These are phyloP conservation scores for Oeneis ivallda DNA, from an alignment of 2,888 invertebrate species.

Conservation along the genomic window DNA sequence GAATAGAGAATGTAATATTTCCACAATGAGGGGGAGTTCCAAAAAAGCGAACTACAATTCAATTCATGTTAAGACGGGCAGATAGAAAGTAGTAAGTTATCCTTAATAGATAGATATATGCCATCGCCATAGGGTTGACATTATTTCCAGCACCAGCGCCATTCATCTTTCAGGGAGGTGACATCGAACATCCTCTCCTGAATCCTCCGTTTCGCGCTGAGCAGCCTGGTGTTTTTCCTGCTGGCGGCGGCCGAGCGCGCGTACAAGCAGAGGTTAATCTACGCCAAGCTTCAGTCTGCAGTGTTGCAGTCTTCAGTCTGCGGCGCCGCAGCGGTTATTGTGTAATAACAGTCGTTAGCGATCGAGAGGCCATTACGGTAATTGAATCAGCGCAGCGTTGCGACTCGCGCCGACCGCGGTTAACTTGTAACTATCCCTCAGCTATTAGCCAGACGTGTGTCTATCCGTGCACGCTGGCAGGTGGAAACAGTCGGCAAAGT, in stretches of 20 bases:
- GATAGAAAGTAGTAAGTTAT: no score
- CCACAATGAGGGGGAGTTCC: no score
- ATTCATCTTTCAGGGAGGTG: constrained; percentile 83
- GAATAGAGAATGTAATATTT: no score
- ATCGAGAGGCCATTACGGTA: constrained; percentile 22
- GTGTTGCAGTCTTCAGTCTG: background rate
- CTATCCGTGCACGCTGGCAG: background rate
- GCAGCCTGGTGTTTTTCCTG: constrained; percentile 92
- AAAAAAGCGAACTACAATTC: no score
- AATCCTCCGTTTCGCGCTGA: constrained; percentile 86
- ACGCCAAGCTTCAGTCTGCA: constrained; percentile 85
- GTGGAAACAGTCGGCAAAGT: background rate
- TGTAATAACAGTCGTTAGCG: constrained; percentile 26
- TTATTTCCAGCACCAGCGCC: no score
- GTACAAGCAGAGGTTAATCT: constrained; percentile 96
- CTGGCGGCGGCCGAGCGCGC: constrained; percentile 96
- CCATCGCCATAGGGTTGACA: no score
- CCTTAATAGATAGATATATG: no score
- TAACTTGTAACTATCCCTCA: constrained; percentile 20
- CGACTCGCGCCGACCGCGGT: constrained; percentile 13
- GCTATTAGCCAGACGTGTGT: constrained; percentile 21
- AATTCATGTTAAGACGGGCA: no score
- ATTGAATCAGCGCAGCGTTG: constrained; percentile 14
- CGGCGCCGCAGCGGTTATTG: constrained; percentile 9
- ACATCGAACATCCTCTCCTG: constrained; percentile 85